Percentiles rank a stretch among this genome's conserved stretches.
Conservation (phyloP, 2,888 invertebrate genomes). For the Mythimna loreyi region DNA sequence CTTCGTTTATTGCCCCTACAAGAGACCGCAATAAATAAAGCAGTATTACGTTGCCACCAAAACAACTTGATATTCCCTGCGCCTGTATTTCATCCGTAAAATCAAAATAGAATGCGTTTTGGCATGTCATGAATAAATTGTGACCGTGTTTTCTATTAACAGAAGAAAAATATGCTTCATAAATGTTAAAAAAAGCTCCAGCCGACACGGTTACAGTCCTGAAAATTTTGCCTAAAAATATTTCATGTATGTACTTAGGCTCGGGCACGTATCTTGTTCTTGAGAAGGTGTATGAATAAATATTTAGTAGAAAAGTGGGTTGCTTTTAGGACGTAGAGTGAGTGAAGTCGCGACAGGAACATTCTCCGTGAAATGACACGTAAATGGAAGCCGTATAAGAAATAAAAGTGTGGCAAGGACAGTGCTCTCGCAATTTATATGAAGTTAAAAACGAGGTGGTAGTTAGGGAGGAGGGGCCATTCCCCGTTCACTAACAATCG, state of each 20-base stretch:
- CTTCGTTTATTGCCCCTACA: constrained; percentile 79
- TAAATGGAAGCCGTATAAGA: constrained; percentile 61
- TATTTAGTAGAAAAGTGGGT: constrained; percentile 63
- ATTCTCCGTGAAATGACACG: constrained; percentile 60
- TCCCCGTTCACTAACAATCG: constrained; percentile 65
- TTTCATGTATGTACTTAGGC: constrained; percentile 51
- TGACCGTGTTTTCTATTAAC: constrained; percentile 47
- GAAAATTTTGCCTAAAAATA: constrained; percentile 46
- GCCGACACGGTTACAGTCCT: constrained; percentile 27
- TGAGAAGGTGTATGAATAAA: constrained; percentile 60
- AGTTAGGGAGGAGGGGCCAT: constrained; percentile 63
- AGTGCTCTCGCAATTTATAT: constrained; percentile 64
- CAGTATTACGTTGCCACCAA: constrained; percentile 70
- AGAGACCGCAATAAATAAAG: constrained; percentile 75
- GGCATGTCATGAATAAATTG: constrained; percentile 54
- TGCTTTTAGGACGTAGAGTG: constrained; percentile 57
- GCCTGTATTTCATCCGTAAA: constrained; percentile 50
- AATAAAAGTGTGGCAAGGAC: constrained; percentile 63
- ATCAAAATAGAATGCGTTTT: constrained; percentile 53
- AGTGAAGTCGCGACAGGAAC: constrained; percentile 58
- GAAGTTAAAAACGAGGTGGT: constrained; percentile 66
- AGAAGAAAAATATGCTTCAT: constrained; percentile 47
- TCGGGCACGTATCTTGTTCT: constrained; percentile 53
- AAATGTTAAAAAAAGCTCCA: constrained; percentile 25
- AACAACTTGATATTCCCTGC: constrained; percentile 57